Evolutionary conservation across 2,888 invertebrate genomes (phyloP), one percentile per base, ranked within the genome.

Genomic region (Leptopilina syphax): DNA sequence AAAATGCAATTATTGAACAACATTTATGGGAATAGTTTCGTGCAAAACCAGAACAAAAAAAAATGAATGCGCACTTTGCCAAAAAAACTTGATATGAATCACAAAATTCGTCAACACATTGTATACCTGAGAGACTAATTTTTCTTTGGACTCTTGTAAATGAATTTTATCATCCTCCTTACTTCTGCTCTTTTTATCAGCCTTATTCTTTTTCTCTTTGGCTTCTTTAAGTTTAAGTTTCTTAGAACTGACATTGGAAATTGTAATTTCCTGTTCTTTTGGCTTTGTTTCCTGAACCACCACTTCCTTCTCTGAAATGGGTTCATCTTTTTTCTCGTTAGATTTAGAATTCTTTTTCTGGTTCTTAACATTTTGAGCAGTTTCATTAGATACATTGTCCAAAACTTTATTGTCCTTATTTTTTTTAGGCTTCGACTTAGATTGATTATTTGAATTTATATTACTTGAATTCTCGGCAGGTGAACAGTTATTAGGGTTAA

Each of bases 181-280:
- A 84, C 86, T 88, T 83, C 84, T 88, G 76, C 89, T 88, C 80
- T 88, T 91, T 85, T 91, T 92, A 83, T 92, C 91, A 34, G 90
- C 89, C 83, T 92, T 91, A 85, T 90, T 90, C 81, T 88, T 90
- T 85, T 92, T 91, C 77, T 92, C 91, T 86, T 92, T 92, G 63
- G 86, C 87, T 82, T 92, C 91, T 86, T 91, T 91, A n/a, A 87
- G 87, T 76, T 89, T 89, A 76, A 83, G 85, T 63, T 87, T 86
- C 67, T 86, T 86, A 47, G 83, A 81, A 34, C 10, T 57, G 44
- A 41, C 24, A 73, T 44, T 24, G 13, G 73, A n/a, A 73, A 57
- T 34, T 34, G 34, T 34, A 24, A 65, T 4, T n/a, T 73, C 73
- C 54, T 34, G 27, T n/a, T 57, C 73, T 54, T 73, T 73, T 13